Conservation (phyloP, 2,797 vertebrate genomes). For the Enteromius anoplus region DNA sequence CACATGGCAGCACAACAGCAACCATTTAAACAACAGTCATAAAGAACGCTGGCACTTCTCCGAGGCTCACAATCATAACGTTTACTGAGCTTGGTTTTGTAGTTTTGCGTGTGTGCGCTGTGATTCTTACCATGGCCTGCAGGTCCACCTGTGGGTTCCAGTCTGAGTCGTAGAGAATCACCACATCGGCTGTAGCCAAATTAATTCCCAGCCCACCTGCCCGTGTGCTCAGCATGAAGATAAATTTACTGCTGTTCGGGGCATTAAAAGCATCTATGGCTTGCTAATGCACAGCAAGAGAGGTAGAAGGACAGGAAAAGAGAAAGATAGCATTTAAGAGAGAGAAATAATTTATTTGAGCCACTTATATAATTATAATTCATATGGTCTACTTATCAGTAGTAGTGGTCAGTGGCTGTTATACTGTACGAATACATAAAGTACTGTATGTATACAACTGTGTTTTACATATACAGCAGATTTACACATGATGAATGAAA, state of each 20-base stretch:
- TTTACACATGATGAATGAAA: background rate
- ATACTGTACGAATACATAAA: background rate
- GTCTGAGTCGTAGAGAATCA: conserved; percentile 88
- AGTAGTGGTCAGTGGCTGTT: background rate
- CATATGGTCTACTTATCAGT: background rate
- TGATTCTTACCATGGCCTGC: conserved; percentile 83
- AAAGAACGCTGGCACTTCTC: background rate
- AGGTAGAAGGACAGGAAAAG: background rate
- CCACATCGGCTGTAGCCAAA: conserved; percentile 88
- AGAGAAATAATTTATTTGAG: background rate
- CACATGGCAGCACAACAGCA: background rate
- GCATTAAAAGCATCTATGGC: conserved; percentile 84
- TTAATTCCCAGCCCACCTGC: conserved; percentile 90
- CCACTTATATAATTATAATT: background rate
- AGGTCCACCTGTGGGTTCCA: conserved; percentile 92
- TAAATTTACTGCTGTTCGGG: conserved; percentile 84
- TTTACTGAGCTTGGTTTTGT: conserved; percentile 36
- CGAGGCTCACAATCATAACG: background rate
- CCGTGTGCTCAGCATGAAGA: conserved; percentile 89
- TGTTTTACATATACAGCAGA: background rate
- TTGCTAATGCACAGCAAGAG: conserved; percentile 69
- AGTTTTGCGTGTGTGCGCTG: conserved; percentile 10
- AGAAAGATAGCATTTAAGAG: background rate
- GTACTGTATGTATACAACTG: background rate
- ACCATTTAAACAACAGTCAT: conserved; percentile 12